Base-by-base conservation (phyloP, 2,888 invertebrate species). In the Ennomos erosarius region DNA sequence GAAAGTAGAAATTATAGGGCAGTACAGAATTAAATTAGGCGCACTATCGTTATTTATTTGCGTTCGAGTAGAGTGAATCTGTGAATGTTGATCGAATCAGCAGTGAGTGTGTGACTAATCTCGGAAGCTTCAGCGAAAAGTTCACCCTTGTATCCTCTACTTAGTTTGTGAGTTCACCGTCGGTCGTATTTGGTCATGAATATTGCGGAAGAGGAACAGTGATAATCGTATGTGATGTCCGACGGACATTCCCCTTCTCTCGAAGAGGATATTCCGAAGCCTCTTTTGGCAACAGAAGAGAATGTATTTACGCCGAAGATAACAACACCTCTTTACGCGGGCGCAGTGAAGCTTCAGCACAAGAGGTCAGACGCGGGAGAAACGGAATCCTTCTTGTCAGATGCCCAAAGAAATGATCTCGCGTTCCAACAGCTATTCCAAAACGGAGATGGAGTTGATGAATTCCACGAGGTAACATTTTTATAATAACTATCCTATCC, bases 271-370 rank as follows among this genome's bases (percentile, higher is more conserved):
- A 76, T 88, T 55, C 92, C 92, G 16, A 85, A 85, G 70, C 87
- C 90, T 59, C 76, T 92, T 64, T 73, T 91, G 33, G 84, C 82
- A 48, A 82, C 77, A 8, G 91, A 91, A 65, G 90, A 88, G 61
- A 89, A 91, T 90, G 90, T 91, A 60, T 92, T 89, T 66, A 88
- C 88, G 34, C 90, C 92, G 48, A 91, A 90, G 77, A 85, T 91
- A 84, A 71, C 86, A 9, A 88, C 91, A 40, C 91, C 91, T 52
- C 82, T 91, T 62, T 91, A 81, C 67, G 72, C 90, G 50, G 90
- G 90, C 13, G 84, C 82, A 51, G 86, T 91, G 53, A 91, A 85
- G 64, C 68, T 90, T 47, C 85, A 85, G 9, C 89, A 90, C 67
- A 88, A 82, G 61, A 79, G 79, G 52, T 82, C 87, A 36, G 88